Evolutionary conservation across 2,888 invertebrate species (phyloP).

Genomic region (Eulithis testata): DNA sequence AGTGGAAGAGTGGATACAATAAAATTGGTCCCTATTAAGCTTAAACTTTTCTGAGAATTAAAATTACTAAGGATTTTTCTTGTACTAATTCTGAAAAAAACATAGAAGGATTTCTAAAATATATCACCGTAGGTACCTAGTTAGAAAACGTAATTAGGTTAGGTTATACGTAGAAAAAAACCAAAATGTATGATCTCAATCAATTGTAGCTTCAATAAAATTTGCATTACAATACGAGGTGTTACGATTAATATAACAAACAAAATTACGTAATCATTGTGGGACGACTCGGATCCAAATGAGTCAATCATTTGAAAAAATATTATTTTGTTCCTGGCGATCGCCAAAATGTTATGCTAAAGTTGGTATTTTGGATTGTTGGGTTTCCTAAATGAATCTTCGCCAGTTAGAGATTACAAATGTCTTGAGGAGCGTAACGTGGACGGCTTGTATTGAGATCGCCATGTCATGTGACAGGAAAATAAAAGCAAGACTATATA

Average conservation of each 20-base stretch:
- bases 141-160: too few relatives aligned
- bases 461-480: too few relatives aligned
- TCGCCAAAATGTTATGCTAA: conserved; percentile 67
- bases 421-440: conserved; percentile 7
- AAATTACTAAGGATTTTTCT: too few relatives aligned
- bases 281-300: conserved; percentile 46
- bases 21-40: too few relatives aligned
- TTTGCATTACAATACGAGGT: conserved; percentile 37
- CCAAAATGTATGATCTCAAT: not conserved
- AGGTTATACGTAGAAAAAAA: too few relatives aligned
- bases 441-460: not conserved
- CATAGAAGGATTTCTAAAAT: too few relatives aligned
- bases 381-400: conserved; percentile 48
- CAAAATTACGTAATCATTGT: conserved; percentile 54
- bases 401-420: conserved; percentile 37
- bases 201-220: conserved; percentile 28
- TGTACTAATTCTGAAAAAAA: too few relatives aligned
- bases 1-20: not conserved
- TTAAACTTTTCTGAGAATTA: too few relatives aligned
- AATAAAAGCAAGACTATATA: too few relatives aligned
- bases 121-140: too few relatives aligned
- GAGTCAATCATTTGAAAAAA: conserved; percentile 59
- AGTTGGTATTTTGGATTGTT: conserved; percentile 67
- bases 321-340: conserved; percentile 47
- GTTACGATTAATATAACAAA: conserved; percentile 46